phyloP scores from a whole-genome alignment of 2,113 vertebrate species.

The Phylloscopus trochilus region DNA sequence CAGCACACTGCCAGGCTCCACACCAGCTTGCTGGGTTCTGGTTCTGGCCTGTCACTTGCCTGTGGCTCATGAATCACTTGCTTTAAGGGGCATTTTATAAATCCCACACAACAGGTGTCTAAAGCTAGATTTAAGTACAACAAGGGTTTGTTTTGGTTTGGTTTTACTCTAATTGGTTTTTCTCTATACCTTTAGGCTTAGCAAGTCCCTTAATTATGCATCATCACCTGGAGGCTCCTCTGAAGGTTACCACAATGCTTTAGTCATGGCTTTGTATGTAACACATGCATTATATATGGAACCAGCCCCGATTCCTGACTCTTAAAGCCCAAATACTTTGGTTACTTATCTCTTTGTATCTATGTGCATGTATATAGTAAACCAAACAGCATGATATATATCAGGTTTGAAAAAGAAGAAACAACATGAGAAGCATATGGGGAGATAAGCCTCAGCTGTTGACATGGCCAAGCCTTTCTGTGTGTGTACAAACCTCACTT shows the following conservation, averaged over 20 bases:
- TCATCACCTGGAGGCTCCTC: not conserved
- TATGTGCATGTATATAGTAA: not conserved
- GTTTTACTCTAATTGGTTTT: not conserved
- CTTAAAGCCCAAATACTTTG: not conserved
- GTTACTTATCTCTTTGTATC: not conserved
- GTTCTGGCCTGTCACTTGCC: not conserved
- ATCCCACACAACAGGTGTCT: slow-evolving; percentile 12
- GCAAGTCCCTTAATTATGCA: not conserved
- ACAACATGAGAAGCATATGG: not conserved
- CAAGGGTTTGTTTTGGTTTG: not conserved
- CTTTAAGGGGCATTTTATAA: not conserved
- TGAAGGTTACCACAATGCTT: not conserved
- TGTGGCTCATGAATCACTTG: not conserved
- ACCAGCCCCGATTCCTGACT: not conserved
- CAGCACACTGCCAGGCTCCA: not conserved
- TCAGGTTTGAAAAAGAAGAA: not conserved
- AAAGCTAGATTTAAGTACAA: not conserved
- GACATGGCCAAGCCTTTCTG: not conserved
- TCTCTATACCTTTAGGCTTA: not conserved
- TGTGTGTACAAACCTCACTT: not conserved
- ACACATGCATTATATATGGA: not conserved
- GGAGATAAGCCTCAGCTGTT: not conserved
- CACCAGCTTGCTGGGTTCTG: not conserved
- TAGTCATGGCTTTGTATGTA: not conserved
- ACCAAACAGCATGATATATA: not conserved